These are phyloP conservation scores for Magallana angulata DNA, from an alignment of 1,140 invertebrate species.

Conservation along the genomic window DNA sequence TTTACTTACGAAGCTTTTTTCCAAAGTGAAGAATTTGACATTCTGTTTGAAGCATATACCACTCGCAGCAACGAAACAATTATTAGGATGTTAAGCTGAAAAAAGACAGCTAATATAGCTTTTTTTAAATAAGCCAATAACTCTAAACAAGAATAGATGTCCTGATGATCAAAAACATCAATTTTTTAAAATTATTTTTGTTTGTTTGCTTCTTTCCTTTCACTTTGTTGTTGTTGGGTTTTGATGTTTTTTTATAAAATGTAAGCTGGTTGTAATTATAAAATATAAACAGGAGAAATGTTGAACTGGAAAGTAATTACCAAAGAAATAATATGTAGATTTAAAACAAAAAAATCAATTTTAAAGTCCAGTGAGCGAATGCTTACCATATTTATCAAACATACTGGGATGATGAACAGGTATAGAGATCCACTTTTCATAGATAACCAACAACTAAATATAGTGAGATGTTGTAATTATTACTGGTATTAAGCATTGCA, in stretches of 20 bases:
- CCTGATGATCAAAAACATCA: too few species aligned
- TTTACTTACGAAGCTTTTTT: slow-evolving; percentile 19
- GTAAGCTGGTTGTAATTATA: too few species aligned
- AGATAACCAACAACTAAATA: slow-evolving; percentile 64
- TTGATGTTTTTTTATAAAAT: too few species aligned
- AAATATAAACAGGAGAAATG: too few species aligned
- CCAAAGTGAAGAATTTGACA: not conserved
- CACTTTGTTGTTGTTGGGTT: too few species aligned
- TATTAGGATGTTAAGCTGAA: slow-evolving; percentile 27
- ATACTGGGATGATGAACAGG: slow-evolving; percentile 63
- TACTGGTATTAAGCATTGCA: too few species aligned
- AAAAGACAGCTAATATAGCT: not conserved
- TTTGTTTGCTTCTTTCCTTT: too few species aligned
- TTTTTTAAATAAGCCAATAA: too few species aligned
- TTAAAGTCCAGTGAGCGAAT: not conserved
- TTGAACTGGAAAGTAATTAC: too few species aligned
- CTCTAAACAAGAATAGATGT: too few species aligned
- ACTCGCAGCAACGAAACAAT: slow-evolving; percentile 26
- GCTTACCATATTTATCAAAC: slow-evolving; percentile 60
- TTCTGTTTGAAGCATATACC: not conserved
- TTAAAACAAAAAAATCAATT: not conserved
- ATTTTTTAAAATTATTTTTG: too few species aligned
- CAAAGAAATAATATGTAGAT: too few species aligned
- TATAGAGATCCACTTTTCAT: slow-evolving; percentile 57
- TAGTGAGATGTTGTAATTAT: not conserved